Percentiles rank a stretch among this genome's conserved stretches.
Evolutionary conservation across 64 coral and sea anemone species (phyloP).

Genomic region (Anthopleura sola): DNA sequence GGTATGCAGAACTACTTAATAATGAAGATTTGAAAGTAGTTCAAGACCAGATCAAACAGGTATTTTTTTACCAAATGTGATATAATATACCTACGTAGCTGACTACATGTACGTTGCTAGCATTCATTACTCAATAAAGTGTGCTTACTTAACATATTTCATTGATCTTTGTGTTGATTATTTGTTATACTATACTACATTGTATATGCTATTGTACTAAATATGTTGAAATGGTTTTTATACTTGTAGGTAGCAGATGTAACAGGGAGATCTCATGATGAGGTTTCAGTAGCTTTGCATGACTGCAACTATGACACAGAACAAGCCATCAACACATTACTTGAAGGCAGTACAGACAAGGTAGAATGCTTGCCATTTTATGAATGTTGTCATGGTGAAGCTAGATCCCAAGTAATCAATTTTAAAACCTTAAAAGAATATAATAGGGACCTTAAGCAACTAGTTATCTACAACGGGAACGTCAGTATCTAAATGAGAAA

Average conservation of each 20-base stretch:
- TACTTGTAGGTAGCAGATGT: conserved; percentile 78
- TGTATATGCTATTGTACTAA: neutral
- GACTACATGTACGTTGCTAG: too few species aligned
- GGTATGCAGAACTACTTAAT: conserved; percentile 84
- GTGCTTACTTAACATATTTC: too few species aligned
- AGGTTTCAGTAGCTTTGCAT: conserved; percentile 88
- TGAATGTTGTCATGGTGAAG: too few species aligned
- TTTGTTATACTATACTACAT: too few species aligned
- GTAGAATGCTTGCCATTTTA: conserved; percentile 13
- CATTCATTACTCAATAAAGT: too few species aligned
- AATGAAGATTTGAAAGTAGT: conserved; percentile 70
- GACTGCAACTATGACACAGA: conserved; percentile 93
- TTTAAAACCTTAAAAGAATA: too few species aligned
- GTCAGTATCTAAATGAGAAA: too few species aligned
- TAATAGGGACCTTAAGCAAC: too few species aligned
- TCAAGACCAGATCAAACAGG: conserved; percentile 86
- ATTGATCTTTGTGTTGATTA: neutral
- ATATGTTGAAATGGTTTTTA: neutral
- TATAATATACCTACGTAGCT: too few species aligned
- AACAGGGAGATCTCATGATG: conserved; percentile 69
- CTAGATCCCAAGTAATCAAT: neutral
- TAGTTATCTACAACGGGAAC: too few species aligned
- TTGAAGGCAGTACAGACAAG: conserved; percentile 90
- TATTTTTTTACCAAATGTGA: too few species aligned
- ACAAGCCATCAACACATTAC: conserved; percentile 75